A percentile compares a stretch with the other conserved stretches of the same genome.
These are phyloP conservation scores for Sebastiscus albofasciatus DNA, from an alignment of 2,797 vertebrate genomes.

Conservation along the genomic window DNA sequence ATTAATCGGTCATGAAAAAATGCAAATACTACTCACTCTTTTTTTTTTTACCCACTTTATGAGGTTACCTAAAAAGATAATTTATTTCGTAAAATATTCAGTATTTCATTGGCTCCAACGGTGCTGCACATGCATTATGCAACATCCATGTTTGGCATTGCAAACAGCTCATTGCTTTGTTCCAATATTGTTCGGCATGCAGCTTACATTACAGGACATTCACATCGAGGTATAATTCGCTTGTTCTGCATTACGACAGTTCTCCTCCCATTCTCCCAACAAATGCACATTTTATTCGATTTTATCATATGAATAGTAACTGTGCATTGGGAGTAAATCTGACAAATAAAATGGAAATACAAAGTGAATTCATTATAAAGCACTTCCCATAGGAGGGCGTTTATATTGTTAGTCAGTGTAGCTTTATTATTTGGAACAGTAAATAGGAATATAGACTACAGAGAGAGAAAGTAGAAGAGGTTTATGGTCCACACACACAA, in stretches of 20 bases:
- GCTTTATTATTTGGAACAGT: neutral
- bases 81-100: conserved; percentile 14
- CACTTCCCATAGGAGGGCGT: conserved; percentile 22
- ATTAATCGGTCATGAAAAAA: neutral
- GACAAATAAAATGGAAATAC: conserved; percentile 42
- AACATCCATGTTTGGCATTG: conserved; percentile 32
- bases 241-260: conserved; percentile 22
- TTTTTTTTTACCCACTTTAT: neutral
- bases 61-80: neutral
- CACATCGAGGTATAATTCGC: conserved; percentile 9
- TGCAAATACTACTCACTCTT: neutral
- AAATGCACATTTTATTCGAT: conserved; percentile 39
- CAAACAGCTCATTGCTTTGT: conserved; percentile 25
- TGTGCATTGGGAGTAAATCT: conserved; percentile 23
- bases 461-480: neutral
- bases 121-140: conserved; percentile 41
- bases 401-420: conserved; percentile 22
- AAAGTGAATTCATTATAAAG: conserved; percentile 26
- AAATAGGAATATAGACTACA: conserved; percentile 5
- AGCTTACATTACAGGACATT: conserved; percentile 25
- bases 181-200: conserved; percentile 25
- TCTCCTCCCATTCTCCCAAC: neutral
- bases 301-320: conserved; percentile 12
- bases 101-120: conserved; percentile 6
- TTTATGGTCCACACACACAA: neutral